These are phyloP conservation scores for Rhinichthys osculus DNA, from an alignment of 2,797 vertebrate species.

Conservation along the genomic window DNA sequence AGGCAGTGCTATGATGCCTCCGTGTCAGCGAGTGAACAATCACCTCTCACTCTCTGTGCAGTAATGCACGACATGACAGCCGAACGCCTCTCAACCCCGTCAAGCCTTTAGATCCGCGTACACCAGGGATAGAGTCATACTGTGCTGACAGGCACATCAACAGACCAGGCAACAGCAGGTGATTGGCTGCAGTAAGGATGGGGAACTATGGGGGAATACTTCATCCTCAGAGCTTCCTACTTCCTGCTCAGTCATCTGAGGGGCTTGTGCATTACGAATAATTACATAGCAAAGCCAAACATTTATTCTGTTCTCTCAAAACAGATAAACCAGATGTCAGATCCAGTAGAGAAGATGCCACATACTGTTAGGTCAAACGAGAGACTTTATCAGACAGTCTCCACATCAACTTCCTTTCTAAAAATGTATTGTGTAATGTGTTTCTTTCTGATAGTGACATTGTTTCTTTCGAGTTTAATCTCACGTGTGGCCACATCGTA, in stretches of 20 bases:
- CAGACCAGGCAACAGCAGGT: conserved; percentile 47
- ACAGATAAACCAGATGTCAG: neutral
- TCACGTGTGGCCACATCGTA: neutral
- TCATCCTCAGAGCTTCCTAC: conserved; percentile 40
- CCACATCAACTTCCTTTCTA: neutral
- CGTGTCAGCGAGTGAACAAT: conserved; percentile 47
- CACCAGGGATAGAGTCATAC: conserved; percentile 49
- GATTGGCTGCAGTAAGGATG: conserved; percentile 47
- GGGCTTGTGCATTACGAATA: conserved; percentile 25
- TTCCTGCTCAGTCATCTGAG: conserved; percentile 46
- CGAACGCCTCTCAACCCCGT: conserved; percentile 50
- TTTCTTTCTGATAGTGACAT: neutral
- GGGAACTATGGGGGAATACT: conserved; percentile 41
- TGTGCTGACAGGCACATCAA: conserved; percentile 51
- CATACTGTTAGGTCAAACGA: conserved; percentile 6
- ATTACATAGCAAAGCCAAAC: conserved; percentile 32
- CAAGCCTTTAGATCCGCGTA: conserved; percentile 49
- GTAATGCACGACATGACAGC: conserved; percentile 55
- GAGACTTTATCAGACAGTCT: neutral
- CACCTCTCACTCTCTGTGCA: conserved; percentile 50
- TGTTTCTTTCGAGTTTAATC: neutral
- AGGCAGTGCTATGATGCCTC: conserved; percentile 47
- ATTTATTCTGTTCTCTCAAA: neutral
- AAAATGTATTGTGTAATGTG: neutral
- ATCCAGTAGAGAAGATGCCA: neutral